Evolutionary conservation across 2,113 vertebrate genomes (phyloP).

Genomic region (Scomber japonicus): DNA sequence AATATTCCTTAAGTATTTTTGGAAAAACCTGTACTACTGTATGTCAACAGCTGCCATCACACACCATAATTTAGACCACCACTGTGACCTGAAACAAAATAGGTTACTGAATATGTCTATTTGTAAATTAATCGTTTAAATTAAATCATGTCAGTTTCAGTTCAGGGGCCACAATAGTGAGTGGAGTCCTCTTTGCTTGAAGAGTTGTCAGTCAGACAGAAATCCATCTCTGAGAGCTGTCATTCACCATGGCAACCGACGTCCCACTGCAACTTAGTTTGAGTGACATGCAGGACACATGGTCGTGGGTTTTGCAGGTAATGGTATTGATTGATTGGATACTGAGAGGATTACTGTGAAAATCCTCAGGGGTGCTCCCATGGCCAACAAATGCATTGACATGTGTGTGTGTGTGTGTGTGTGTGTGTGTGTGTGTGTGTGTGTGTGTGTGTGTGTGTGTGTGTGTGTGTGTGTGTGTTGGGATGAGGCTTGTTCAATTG

Average conservation of each 20-base stretch:
- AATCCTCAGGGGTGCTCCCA: not conserved
- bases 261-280: not conserved
- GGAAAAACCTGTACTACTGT: too few species aligned
- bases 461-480: too few species aligned
- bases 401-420: too few species aligned
- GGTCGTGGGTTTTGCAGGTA: not conserved
- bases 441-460: too few species aligned
- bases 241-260: slow-evolving; percentile 1
- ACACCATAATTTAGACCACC: too few species aligned
- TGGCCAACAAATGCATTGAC: not conserved
- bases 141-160: too few species aligned
- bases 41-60: too few species aligned
- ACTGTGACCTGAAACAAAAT: too few species aligned
- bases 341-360: not conserved
- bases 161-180: not conserved
- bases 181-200: not conserved
- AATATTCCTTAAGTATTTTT: too few species aligned
- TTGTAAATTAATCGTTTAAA: too few species aligned
- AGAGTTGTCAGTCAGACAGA: not conserved
- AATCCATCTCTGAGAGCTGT: not conserved
- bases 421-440: not conserved
- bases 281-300: slow-evolving; percentile 12
- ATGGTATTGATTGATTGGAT: not conserved
- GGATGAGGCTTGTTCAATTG: too few species aligned
- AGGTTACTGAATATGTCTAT: too few species aligned